phyloP scores from a whole-genome alignment of 1,140 invertebrate genomes.

The Mya arenaria region DNA sequence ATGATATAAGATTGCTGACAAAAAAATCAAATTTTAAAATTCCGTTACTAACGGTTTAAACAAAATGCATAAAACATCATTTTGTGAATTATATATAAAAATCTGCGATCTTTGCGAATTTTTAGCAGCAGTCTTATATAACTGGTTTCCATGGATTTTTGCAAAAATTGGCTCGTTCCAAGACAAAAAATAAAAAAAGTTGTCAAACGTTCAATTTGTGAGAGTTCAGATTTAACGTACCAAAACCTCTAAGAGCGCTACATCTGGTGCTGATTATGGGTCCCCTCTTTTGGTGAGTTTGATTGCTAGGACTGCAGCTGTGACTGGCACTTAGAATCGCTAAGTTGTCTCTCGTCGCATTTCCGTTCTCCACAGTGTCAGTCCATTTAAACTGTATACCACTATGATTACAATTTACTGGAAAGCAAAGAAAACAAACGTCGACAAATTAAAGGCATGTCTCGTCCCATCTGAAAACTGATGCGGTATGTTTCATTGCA shows the following conservation, averaged over 20 bases:
- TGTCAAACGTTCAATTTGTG: no score
- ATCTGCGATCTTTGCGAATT: no score
- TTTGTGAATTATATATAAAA: no score
- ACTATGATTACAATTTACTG: slow-evolving; percentile 80
- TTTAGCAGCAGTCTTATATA: no score
- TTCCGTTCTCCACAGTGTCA: slow-evolving; percentile 76
- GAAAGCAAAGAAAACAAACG: slow-evolving; percentile 81
- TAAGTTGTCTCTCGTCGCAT: slow-evolving; percentile 58
- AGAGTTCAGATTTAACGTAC: no score
- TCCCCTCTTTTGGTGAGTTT: slow-evolving; percentile 30
- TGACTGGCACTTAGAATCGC: slow-evolving; percentile 45
- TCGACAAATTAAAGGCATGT: slow-evolving; percentile 78
- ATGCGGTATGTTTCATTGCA: slow-evolving; percentile 77
- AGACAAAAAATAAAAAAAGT: no score
- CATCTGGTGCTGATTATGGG: slow-evolving; percentile 34
- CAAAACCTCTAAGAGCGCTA: slow-evolving; percentile 58
- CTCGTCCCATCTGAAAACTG: slow-evolving; percentile 70
- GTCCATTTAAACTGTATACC: slow-evolving; percentile 80
- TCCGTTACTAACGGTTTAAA: no score
- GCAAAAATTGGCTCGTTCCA: no score
- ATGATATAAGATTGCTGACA: no score
- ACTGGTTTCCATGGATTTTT: no score
- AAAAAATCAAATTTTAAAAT: no score
- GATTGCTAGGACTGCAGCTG: slow-evolving; percentile 37
- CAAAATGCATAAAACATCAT: no score